phyloP scores from a whole-genome alignment of 2,113 vertebrate genomes.

The Bostrychus sinensis region DNA sequence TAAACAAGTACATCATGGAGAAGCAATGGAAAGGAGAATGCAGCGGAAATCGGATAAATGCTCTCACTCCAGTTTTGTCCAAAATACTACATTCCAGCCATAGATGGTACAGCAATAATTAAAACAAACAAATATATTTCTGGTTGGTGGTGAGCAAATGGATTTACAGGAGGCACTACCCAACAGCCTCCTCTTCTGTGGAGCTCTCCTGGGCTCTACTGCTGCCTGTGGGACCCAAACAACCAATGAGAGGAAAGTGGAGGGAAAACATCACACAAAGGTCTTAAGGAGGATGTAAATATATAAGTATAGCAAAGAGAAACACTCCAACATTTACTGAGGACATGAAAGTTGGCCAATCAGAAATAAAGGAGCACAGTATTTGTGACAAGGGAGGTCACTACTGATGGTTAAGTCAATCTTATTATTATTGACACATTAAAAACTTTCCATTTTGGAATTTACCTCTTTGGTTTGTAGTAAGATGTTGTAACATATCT shows the following conservation, averaged over 20 bases:
- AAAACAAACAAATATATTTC: conserved; percentile 5
- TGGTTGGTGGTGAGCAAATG: conserved; percentile 16
- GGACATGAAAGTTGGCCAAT: neutral
- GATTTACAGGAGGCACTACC: conserved; percentile 33
- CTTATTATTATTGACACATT: no score
- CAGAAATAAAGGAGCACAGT: conserved; percentile 5
- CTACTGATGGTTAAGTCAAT: neutral
- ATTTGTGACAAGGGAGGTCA: no score
- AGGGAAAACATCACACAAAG: conserved; percentile 5
- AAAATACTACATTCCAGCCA: conserved; percentile 61
- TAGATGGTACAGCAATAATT: conserved; percentile 37
- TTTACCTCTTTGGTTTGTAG: neutral
- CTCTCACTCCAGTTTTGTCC: conserved; percentile 43
- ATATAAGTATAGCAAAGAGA: neutral
- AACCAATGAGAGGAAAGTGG: conserved; percentile 63
- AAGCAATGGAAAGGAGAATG: conserved; percentile 20
- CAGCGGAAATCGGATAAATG: conserved; percentile 21
- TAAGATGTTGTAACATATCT: neutral
- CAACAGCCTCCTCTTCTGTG: conserved; percentile 70
- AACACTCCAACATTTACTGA: neutral
- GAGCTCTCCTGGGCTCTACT: conserved; percentile 64
- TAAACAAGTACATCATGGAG: conserved; percentile 46
- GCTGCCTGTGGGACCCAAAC: conserved; percentile 61
- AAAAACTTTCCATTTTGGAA: neutral
- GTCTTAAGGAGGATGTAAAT: neutral